Conservation (phyloP, 2,888 invertebrate genomes). For the Drosophila meridiana region DNA sequence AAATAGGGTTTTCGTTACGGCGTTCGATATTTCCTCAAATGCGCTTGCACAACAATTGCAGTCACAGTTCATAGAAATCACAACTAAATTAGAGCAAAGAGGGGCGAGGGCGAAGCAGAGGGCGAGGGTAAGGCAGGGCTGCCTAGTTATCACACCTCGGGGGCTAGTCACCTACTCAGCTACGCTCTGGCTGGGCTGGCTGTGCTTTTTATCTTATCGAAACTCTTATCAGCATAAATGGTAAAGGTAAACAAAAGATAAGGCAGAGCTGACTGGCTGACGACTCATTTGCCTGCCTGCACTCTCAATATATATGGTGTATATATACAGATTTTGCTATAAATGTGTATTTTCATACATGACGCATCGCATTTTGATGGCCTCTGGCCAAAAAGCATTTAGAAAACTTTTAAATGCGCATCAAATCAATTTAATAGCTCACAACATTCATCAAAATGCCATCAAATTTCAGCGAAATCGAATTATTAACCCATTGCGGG, state of each 20-base stretch:
- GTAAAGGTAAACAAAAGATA: constrained; percentile 46
- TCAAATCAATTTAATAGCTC: constrained; percentile 31
- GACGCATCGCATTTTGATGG: constrained; percentile 31
- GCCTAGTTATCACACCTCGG: constrained; percentile 13
- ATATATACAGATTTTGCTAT: neutral
- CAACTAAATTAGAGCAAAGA: constrained; percentile 11
- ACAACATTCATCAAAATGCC: constrained; percentile 36
- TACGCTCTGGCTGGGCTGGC: constrained; percentile 13
- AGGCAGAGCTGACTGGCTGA: constrained; percentile 23
- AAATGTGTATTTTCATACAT: constrained; percentile 5
- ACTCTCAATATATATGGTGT: neutral
- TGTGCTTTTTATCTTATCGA: constrained; percentile 49
- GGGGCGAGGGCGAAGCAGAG: neutral
- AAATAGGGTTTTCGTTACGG: constrained; percentile 34
- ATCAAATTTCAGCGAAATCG: constrained; percentile 32
- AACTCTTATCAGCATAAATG: constrained; percentile 36
- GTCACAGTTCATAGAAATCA: constrained; percentile 48
- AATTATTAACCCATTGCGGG: constrained; percentile 27
- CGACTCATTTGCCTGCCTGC: constrained; percentile 42
- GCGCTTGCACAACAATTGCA: constrained; percentile 56
- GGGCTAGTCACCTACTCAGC: constrained; percentile 24
- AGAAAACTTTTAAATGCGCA: constrained; percentile 20
- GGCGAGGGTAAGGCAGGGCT: neutral
- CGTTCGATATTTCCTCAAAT: constrained; percentile 30
- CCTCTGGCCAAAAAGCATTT: constrained; percentile 17